Percentiles rank a stretch among this genome's conserved stretches.
Evolutionary conservation across 2,113 vertebrate species (phyloP).

Genomic region (Myiagra hebetior): DNA sequence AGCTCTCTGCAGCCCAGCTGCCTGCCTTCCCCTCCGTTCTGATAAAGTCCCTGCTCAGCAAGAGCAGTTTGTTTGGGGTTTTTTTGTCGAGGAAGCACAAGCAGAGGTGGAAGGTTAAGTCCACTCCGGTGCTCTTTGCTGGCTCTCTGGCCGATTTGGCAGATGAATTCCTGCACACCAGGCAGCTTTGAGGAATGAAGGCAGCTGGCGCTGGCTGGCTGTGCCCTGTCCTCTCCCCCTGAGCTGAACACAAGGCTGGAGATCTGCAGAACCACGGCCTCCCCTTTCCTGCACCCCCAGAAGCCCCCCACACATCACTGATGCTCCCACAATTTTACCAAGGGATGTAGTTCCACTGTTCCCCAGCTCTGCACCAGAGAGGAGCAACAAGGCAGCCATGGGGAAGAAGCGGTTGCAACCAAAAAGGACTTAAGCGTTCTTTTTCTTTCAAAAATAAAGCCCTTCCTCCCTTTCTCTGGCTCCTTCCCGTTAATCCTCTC

Average conservation of each 20-base stretch:
- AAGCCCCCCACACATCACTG: not conserved
- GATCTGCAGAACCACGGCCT: not conserved
- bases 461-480: not conserved
- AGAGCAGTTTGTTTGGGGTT: not conserved
- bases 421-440: not conserved
- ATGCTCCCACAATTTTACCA: not conserved
- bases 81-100: not conserved
- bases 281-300: not conserved
- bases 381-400: not conserved
- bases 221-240: not conserved
- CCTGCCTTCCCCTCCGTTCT: not conserved
- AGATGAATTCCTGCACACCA: not conserved
- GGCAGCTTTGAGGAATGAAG: not conserved
- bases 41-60: constrained; percentile 12
- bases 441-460: not conserved
- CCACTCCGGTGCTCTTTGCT: not conserved
- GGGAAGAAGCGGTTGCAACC: not conserved
- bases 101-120: constrained; percentile 9
- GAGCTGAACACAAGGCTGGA: not conserved
- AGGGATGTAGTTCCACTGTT: not conserved
- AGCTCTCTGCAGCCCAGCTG: not conserved
- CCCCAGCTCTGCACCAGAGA: not conserved
- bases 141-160: not conserved
- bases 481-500: not conserved
- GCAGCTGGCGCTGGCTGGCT: not conserved